phyloP scores from a whole-genome alignment of 2,113 vertebrate genomes.

The Datnioides undecimradiatus region DNA sequence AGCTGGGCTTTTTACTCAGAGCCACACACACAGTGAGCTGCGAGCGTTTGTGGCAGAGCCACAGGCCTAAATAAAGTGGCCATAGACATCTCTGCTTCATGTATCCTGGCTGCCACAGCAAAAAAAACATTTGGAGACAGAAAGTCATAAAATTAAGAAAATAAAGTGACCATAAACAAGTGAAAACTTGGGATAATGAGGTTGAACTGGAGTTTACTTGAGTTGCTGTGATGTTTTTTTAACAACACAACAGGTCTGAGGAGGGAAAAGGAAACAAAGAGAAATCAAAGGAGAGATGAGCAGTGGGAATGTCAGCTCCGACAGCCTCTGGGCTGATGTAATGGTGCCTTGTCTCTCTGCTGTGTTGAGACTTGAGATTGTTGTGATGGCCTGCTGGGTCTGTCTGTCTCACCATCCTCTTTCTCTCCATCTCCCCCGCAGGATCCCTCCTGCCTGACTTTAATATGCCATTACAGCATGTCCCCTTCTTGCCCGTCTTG shows the following conservation, averaged over 20 bases:
- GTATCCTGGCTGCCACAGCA: slow-evolving; percentile 11
- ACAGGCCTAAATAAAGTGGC: slow-evolving; percentile 60
- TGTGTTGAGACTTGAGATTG: slow-evolving; percentile 60
- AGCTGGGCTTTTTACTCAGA: slow-evolving; percentile 52
- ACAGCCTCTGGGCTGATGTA: slow-evolving; percentile 56
- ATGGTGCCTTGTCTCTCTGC: slow-evolving; percentile 58
- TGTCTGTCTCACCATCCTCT: slow-evolving; percentile 42
- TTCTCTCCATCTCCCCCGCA: slow-evolving; percentile 38
- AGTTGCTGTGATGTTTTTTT: slow-evolving; percentile 31
- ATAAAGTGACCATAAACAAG: slow-evolving; percentile 48
- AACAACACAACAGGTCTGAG: slow-evolving; percentile 47
- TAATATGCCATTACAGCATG: slow-evolving; percentile 49
- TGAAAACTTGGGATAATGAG: slow-evolving; percentile 59
- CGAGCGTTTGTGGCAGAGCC: slow-evolving; percentile 32
- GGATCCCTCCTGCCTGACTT: slow-evolving; percentile 49
- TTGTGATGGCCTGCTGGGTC: slow-evolving; percentile 68
- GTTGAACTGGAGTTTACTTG: slow-evolving; percentile 34
- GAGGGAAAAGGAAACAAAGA: slow-evolving; percentile 36
- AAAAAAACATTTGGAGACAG: slow-evolving; percentile 16
- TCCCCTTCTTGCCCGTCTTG: slow-evolving; percentile 15
- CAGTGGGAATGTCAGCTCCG: slow-evolving; percentile 28
- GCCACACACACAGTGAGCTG: slow-evolving; percentile 35
- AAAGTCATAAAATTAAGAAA: slow-evolving; percentile 46
- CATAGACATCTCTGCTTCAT: slow-evolving; percentile 63
- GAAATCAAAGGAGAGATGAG: slow-evolving; percentile 40